Percentiles rank a stretch among this genome's conserved stretches.
Conservation (phyloP, 2,888 invertebrate species). For the Ectemnius continuus region DNA sequence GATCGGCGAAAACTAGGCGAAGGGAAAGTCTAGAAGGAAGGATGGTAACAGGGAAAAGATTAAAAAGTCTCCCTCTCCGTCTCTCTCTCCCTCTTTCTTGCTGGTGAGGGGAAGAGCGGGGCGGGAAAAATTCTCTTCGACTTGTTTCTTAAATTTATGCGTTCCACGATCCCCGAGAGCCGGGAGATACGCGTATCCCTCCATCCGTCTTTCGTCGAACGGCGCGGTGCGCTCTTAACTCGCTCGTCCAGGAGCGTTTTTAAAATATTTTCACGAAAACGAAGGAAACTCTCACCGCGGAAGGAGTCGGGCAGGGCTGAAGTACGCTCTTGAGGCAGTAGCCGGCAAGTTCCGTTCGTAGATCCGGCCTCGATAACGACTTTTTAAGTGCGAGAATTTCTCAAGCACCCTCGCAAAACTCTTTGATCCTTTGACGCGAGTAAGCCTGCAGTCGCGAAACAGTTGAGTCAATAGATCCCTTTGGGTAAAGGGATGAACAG, state of each 20-base stretch:
- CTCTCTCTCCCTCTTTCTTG: too few species aligned
- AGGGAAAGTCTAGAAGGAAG: background rate
- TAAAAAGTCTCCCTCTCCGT: conserved; percentile 39
- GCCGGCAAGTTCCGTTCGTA: conserved; percentile 3
- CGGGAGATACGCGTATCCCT: conserved; percentile 23
- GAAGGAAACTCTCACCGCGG: background rate
- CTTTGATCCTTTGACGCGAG: background rate
- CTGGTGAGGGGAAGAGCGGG: conserved; percentile 6
- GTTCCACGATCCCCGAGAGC: conserved; percentile 30
- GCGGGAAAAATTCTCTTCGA: conserved; percentile 15
- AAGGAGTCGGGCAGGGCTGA: conserved; percentile 18
- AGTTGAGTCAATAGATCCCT: too few species aligned
- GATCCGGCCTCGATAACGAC: conserved; percentile 53
- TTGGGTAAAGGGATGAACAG: background rate
- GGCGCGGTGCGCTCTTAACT: background rate
- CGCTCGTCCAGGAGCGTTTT: conserved; percentile 31
- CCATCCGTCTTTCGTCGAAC: background rate
- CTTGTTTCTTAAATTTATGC: conserved; percentile 52
- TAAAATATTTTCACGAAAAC: conserved; percentile 38
- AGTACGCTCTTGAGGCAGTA: background rate
- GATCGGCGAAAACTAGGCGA: background rate
- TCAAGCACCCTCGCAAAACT: conserved; percentile 16
- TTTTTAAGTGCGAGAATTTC: conserved; percentile 62
- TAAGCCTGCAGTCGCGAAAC: background rate
- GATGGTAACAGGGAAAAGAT: conserved; percentile 26